phyloP scores from a whole-genome alignment of 1,140 invertebrate genomes.

The Aphidius ervi region DNA sequence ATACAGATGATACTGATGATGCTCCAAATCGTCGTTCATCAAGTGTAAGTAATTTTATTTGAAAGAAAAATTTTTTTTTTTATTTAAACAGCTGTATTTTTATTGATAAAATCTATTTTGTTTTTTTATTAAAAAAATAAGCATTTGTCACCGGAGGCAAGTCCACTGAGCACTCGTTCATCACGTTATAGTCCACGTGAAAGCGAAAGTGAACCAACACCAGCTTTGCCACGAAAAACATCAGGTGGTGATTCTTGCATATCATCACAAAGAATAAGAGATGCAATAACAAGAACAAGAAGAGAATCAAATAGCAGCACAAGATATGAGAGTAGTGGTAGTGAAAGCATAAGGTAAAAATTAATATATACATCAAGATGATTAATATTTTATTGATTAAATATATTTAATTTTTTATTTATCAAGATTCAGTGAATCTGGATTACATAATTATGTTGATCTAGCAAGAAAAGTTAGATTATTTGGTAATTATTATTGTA shows the following conservation, averaged over 20 bases:
- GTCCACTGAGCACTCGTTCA: slow-evolving; percentile 49
- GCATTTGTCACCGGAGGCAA: slow-evolving; percentile 50
- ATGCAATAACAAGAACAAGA: slow-evolving; percentile 48
- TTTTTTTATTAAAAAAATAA: slow-evolving; percentile 25
- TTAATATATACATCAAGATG: background rate
- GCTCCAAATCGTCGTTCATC: slow-evolving; percentile 44
- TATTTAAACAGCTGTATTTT: background rate
- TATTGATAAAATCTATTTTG: background rate
- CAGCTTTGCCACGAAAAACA: slow-evolving; percentile 45
- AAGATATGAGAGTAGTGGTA: slow-evolving; percentile 50
- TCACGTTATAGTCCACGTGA: slow-evolving; percentile 51
- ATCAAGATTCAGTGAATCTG: slow-evolving; percentile 44
- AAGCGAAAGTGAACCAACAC: slow-evolving; percentile 51
- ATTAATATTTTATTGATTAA: too few species aligned
- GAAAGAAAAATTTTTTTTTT: background rate
- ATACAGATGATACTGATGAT: slow-evolving; percentile 45
- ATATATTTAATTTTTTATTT: background rate
- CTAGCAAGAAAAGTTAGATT: slow-evolving; percentile 44
- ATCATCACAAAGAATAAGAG: slow-evolving; percentile 48
- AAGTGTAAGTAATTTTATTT: slow-evolving; percentile 36
- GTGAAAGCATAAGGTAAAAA: slow-evolving; percentile 46
- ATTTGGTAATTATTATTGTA: slow-evolving; percentile 35
- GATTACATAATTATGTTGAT: slow-evolving; percentile 44
- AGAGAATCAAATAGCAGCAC: slow-evolving; percentile 49
- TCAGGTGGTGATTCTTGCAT: slow-evolving; percentile 42